These are phyloP conservation scores for Tetragonula carbonaria DNA, from an alignment of 2,888 invertebrate genomes.

Conservation along the genomic window DNA sequence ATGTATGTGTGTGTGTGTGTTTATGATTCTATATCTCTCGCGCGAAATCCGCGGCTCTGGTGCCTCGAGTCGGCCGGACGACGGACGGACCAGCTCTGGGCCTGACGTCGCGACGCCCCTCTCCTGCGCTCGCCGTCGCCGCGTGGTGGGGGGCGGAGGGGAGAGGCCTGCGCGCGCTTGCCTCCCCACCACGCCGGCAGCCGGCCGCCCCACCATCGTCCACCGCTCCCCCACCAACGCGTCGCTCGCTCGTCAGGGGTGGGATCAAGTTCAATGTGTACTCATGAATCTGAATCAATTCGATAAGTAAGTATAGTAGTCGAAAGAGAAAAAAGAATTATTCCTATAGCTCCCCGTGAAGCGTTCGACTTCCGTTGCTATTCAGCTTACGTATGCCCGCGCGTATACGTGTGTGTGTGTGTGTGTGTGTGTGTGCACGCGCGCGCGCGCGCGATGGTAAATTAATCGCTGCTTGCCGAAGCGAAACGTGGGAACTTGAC, in stretches of 20 bases:
- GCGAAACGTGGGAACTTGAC: conserved; percentile 32
- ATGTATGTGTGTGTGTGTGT: conserved; percentile 11
- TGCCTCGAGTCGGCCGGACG: conserved; percentile 83
- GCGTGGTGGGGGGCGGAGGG: conserved; percentile 66
- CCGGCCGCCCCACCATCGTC: conserved; percentile 25
- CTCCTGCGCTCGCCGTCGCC: conserved; percentile 61
- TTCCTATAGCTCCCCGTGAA: conserved; percentile 18
- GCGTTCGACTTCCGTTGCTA: conserved; percentile 43
- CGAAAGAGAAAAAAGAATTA: conserved; percentile 34
- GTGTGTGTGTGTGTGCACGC: no score
- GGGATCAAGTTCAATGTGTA: conserved; percentile 61
- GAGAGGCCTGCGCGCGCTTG: conserved; percentile 68
- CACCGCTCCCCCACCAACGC: conserved; percentile 4
- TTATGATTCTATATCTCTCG: conserved; percentile 68
- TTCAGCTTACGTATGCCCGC: neutral
- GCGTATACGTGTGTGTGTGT: neutral
- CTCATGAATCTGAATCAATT: conserved; percentile 62
- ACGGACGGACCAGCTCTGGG: conserved; percentile 83
- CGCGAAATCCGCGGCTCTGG: conserved; percentile 80
- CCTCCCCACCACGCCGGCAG: conserved; percentile 35
- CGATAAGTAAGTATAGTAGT: conserved; percentile 50
- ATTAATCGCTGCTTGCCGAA: conserved; percentile 30
- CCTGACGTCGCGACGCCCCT: conserved; percentile 77
- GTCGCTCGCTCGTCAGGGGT: conserved; percentile 42
- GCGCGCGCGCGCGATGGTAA: conserved; percentile 3